These are phyloP conservation scores for Cetoscarus ocellatus DNA, from an alignment of 2,797 vertebrate genomes.

Conservation along the genomic window DNA sequence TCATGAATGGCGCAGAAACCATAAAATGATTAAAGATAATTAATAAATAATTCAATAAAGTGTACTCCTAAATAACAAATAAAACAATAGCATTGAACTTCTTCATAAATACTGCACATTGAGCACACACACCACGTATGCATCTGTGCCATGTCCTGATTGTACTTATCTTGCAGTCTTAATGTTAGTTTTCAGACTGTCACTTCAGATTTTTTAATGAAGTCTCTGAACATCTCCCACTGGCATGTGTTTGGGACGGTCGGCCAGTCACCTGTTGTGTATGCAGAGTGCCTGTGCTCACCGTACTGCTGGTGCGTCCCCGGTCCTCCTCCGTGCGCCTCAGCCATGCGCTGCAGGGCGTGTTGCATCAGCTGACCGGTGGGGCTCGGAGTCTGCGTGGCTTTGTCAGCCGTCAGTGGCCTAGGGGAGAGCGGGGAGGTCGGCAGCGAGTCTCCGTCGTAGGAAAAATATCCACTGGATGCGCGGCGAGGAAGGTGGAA, in stretches of 20 bases:
- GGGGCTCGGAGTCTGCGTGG: slow-evolving; percentile 92
- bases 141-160: too few species aligned
- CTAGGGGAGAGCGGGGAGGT: slow-evolving; percentile 85
- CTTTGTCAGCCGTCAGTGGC: slow-evolving; percentile 83
- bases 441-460: slow-evolving; percentile 87
- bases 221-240: background rate
- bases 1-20: too few species aligned
- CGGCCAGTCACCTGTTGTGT: background rate
- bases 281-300: slow-evolving; percentile 57
- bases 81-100: too few species aligned
- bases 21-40: too few species aligned
- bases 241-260: background rate
- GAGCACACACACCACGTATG: too few species aligned
- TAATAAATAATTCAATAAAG: too few species aligned
- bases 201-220: background rate
- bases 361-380: slow-evolving; percentile 85
- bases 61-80: too few species aligned
- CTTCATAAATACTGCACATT: too few species aligned
- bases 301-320: slow-evolving; percentile 45
- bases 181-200: background rate
- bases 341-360: slow-evolving; percentile 80
- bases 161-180: too few species aligned
- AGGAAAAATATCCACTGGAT: slow-evolving; percentile 96
- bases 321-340: slow-evolving; percentile 46
- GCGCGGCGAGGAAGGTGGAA: slow-evolving; percentile 62